A percentile compares a stretch with the other conserved stretches of the same genome.
Conservation (phyloP, 2,888 invertebrate species). For the Tetragonula carbonaria region DNA sequence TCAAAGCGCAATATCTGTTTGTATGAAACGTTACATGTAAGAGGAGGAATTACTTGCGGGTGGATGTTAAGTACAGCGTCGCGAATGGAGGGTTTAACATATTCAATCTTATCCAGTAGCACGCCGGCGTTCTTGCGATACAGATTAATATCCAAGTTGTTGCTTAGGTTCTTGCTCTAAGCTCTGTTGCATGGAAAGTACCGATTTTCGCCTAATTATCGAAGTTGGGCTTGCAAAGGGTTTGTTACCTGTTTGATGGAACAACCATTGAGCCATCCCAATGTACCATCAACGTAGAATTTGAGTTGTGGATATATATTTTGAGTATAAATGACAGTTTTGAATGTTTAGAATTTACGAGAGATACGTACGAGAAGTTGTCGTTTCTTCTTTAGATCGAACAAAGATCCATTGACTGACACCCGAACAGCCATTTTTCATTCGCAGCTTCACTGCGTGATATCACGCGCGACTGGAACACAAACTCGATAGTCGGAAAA, state of each 20-base stretch:
- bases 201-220: conserved; percentile 20
- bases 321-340: no score
- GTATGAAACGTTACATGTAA: neutral
- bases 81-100: neutral
- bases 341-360: no score
- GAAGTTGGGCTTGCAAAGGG: neutral
- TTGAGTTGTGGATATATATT: neutral
- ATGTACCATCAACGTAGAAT: neutral
- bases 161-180: neutral
- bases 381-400: neutral
- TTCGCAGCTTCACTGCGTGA: no score
- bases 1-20: neutral
- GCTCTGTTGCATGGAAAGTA: conserved; percentile 16
- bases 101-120: conserved; percentile 7
- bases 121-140: neutral
- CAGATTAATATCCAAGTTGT: conserved; percentile 10
- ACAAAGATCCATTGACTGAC: neutral
- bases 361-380: no score
- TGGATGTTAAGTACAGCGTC: neutral
- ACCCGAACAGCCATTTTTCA: neutral
- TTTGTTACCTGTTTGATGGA: neutral
- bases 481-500: neutral
- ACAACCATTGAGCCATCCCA: neutral
- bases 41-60: neutral
- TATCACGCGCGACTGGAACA: neutral